These are phyloP conservation scores for Bufotes viridis DNA, from an alignment of 2,797 vertebrate species.

Conservation along the genomic window DNA sequence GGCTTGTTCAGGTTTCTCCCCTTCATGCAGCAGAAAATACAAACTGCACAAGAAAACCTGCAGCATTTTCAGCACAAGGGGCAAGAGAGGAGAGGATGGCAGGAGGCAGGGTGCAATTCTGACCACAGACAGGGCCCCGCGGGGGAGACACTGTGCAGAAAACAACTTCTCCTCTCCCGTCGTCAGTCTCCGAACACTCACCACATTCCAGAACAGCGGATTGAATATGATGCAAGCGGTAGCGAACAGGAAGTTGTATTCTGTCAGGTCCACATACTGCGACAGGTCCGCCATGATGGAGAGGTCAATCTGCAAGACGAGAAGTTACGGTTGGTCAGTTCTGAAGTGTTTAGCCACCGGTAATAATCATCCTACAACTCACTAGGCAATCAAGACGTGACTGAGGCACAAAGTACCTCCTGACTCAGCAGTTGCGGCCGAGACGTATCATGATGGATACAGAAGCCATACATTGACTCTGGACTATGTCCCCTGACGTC, in stretches of 20 bases:
- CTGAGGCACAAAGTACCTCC: not conserved
- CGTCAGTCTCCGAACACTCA: constrained; percentile 66
- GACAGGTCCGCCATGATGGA: constrained; percentile 73
- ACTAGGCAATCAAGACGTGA: not conserved
- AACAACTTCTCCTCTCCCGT: no score
- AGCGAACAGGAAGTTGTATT: constrained; percentile 74
- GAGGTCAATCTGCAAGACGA: constrained; percentile 70
- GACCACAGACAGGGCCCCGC: not conserved
- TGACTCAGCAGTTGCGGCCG: not conserved
- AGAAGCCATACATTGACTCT: not conserved
- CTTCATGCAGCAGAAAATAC: no score
- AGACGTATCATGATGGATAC: not conserved
- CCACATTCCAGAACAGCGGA: constrained; percentile 87
- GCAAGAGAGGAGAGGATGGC: not conserved
- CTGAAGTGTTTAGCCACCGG: not conserved
- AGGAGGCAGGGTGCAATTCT: not conserved
- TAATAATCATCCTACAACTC: no score
- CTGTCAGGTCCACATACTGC: constrained; percentile 71
- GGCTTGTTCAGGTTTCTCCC: no score
- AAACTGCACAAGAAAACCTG: no score
- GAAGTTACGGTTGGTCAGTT: not conserved
- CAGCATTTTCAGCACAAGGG: no score
- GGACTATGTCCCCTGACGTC: not conserved
- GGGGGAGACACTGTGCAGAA: no score
- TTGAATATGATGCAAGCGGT: constrained; percentile 79